A percentile compares a stretch with the other conserved stretches of the same genome.
phyloP scores from a whole-genome alignment of 2,888 invertebrate species.

The Auanema freiburgensis region DNA sequence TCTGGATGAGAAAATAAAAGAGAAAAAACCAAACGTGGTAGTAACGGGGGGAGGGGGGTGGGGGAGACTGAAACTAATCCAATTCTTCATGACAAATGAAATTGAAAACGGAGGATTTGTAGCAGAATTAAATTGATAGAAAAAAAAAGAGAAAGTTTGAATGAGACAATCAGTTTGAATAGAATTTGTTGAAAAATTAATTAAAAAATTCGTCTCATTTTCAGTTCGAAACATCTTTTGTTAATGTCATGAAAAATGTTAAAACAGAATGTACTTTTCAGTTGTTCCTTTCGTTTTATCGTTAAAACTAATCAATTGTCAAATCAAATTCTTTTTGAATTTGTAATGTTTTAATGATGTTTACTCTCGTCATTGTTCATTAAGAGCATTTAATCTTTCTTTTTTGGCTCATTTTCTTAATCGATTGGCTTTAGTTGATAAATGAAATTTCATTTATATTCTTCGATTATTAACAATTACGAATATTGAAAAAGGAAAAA shows the following conservation, averaged over 20 bases:
- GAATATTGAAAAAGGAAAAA: too few relatives aligned
- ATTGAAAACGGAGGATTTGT: neutral
- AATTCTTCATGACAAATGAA: neutral
- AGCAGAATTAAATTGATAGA: neutral
- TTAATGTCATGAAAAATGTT: constrained; percentile 5
- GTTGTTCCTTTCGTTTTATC: too few relatives aligned
- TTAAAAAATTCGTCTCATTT: neutral
- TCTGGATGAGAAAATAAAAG: neutral
- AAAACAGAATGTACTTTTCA: neutral
- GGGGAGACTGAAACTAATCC: constrained; percentile 2
- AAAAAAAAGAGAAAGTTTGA: neutral
- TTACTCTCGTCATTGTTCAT: too few relatives aligned
- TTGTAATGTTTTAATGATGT: too few relatives aligned
- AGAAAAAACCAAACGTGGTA: neutral
- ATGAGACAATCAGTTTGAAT: neutral
- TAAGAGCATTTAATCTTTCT: too few relatives aligned
- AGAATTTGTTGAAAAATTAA: neutral
- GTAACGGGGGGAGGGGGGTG: neutral
- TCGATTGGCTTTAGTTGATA: too few relatives aligned
- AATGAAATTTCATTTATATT: too few relatives aligned
- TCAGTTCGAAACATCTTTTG: neutral
- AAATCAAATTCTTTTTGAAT: too few relatives aligned
- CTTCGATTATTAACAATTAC: too few relatives aligned
- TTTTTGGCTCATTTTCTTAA: too few relatives aligned
- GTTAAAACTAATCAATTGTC: too few relatives aligned